Percentiles rank a stretch among this genome's conserved stretches.
Evolutionary conservation across 2,888 invertebrate genomes (phyloP).

Genomic region (Thymelicus sylvestris): DNA sequence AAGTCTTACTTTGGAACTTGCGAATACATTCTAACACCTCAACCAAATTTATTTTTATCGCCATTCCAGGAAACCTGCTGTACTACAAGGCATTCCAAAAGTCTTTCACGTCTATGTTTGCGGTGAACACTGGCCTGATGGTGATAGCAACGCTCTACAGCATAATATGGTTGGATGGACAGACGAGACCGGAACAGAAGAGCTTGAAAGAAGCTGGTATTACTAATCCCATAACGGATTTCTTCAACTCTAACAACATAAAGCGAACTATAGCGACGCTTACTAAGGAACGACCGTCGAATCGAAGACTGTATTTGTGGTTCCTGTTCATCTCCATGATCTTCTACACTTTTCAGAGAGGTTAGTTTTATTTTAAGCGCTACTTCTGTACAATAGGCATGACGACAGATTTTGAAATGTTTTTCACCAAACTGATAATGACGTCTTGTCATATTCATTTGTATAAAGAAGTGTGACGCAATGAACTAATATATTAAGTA

Average conservation of each 20-base stretch:
- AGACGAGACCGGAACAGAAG: constrained; percentile 87
- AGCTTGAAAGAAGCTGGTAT: constrained; percentile 85
- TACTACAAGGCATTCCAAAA: constrained; percentile 85
- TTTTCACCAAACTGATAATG: too few relatives aligned
- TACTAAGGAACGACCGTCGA: constrained; percentile 82
- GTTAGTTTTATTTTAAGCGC: constrained; percentile 52
- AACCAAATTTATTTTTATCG: too few relatives aligned
- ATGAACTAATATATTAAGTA: too few relatives aligned
- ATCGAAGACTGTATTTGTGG: constrained; percentile 86
- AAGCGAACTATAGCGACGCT: constrained; percentile 86
- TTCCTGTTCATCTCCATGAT: constrained; percentile 90
- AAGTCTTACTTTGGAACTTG: too few relatives aligned
- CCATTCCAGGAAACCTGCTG: constrained; percentile 86
- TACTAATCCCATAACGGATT: constrained; percentile 86
- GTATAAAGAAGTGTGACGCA: too few relatives aligned
- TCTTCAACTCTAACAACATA: constrained; percentile 89
- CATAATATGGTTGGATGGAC: constrained; percentile 87
- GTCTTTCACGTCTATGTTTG: constrained; percentile 90
- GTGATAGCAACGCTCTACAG: constrained; percentile 87
- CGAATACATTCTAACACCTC: too few relatives aligned
- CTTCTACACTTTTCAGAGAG: constrained; percentile 92
- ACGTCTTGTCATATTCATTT: too few relatives aligned
- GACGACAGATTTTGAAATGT: too few relatives aligned
- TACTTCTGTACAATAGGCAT: constrained; percentile 47
- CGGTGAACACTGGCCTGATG: constrained; percentile 87